phyloP scores from a whole-genome alignment of 2,113 vertebrate species.

The Phodopus roborovskii region DNA sequence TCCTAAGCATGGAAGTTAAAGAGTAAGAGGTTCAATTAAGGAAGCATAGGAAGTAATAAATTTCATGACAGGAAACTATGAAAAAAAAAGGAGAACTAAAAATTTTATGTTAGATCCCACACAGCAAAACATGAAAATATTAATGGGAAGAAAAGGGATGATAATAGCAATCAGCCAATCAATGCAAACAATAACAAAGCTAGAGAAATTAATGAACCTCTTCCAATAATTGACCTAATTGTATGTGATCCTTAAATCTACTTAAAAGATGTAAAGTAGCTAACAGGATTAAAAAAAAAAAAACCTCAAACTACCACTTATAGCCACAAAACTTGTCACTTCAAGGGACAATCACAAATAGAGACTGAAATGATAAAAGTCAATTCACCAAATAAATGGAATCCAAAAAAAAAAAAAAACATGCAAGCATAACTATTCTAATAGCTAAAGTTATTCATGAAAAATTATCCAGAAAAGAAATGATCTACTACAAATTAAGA shows the following conservation, averaged over 20 bases:
- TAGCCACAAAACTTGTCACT: not conserved
- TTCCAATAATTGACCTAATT: not conserved
- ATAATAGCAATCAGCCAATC: not conserved
- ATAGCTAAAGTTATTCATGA: not conserved
- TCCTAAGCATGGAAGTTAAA: not conserved
- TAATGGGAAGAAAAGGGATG: not conserved
- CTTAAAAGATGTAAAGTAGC: not conserved
- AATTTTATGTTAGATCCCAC: not conserved
- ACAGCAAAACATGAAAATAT: not conserved
- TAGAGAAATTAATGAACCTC: not conserved
- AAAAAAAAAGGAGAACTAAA: not conserved
- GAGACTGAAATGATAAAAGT: not conserved
- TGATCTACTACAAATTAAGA: not conserved
- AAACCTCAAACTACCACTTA: not conserved
- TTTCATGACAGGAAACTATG: not conserved
- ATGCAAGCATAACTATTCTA: not conserved
- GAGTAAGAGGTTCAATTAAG: not conserved
- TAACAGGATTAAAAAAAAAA: not conserved
- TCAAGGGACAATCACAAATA: not conserved
- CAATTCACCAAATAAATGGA: not conserved
- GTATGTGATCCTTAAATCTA: not conserved
- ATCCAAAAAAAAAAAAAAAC: not conserved
- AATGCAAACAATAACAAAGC: not conserved
- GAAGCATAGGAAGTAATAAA: not conserved
- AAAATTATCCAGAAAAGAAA: not conserved